phyloP scores from a whole-genome alignment of 2,797 vertebrate genomes.

The Jordanella pulchra region DNA sequence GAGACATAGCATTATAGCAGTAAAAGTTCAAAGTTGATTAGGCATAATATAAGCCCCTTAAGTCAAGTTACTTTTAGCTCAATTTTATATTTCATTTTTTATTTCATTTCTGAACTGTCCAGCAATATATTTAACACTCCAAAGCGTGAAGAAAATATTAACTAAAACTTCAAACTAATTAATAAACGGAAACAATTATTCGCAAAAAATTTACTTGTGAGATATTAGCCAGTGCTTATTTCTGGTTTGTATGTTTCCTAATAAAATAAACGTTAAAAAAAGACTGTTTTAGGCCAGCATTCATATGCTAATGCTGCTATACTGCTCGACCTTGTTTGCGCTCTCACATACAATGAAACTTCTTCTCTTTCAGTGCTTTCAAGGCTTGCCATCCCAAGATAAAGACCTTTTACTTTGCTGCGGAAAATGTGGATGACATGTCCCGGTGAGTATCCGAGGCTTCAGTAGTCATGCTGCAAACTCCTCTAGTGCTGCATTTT shows the following conservation, averaged over 20 bases:
- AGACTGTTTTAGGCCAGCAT: not conserved
- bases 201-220: not conserved
- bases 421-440: conserved; percentile 98
- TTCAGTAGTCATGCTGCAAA: conserved; percentile 33
- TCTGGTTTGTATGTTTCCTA: not conserved
- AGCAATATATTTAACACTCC: too few relatives aligned
- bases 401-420: conserved; percentile 99
- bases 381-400: conserved; percentile 99
- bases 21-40: too few relatives aligned
- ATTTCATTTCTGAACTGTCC: too few relatives aligned
- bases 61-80: too few relatives aligned
- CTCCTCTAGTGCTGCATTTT: conserved; percentile 35
- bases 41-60: too few relatives aligned
- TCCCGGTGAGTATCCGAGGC: conserved; percentile 87
- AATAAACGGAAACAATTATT: too few relatives aligned
- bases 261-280: not conserved
- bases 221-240: not conserved
- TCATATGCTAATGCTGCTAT: conserved; percentile 52
- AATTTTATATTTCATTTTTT: too few relatives aligned
- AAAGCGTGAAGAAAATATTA: too few relatives aligned
- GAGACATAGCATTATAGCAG: too few relatives aligned
- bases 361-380: conserved; percentile 86
- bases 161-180: too few relatives aligned
- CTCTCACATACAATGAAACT: conserved; percentile 44
- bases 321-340: conserved; percentile 14